Evolutionary conservation across 1,140 invertebrate species (phyloP), one percentile per base, ranked within the genome.

Genomic region (Aphis craccivora): DNA sequence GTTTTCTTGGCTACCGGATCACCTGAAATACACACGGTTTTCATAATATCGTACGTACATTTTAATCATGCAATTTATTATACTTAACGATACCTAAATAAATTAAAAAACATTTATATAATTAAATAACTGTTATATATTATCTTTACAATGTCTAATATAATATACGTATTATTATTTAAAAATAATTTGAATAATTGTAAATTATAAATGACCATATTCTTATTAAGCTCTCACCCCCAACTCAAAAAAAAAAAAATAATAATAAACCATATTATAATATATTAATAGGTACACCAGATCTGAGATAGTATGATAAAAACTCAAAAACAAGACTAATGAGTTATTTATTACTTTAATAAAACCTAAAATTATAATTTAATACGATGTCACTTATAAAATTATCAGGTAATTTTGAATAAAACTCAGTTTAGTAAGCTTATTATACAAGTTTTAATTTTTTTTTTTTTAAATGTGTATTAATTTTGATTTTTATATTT

Each of bases 1-100:
- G 51, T 81, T 53, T 83, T 91, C 48, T 89, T 90, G 1, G 89
- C 67, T 2, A 94, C 76, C 23, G 93, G 93, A 84, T 94, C 84
- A 30, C 93, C 93, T 91, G 76, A 40, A 93, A 83, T 18, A n/a
- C 14, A n/a, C 30, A n/a, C 9, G 0, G n/a, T 18, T 76, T n/a
- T 76, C n/a, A 76, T 76, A 76, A 18, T n/a, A n/a, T n/a, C n/a
- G 0, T 51, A 51, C n/a, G 0, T 51, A 51, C 3, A 51, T 51
- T 51, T 45, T 51, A 51, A 20, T 2, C 18, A 18, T 11, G 1
- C 14, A 20, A 51, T 51, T 45, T 51, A 20, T 18, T 14, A 51
- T 8, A 9, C 45, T 3, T 51, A 51, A 51, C 18, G 48, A 51
- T 18, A 48, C 14, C 0, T 51, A 18, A 20, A 3, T 0, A 48